A percentile compares a stretch with the other conserved stretches of the same genome.
phyloP scores from a whole-genome alignment of 2,888 invertebrate species.

The Dicranocentrus wangi region DNA sequence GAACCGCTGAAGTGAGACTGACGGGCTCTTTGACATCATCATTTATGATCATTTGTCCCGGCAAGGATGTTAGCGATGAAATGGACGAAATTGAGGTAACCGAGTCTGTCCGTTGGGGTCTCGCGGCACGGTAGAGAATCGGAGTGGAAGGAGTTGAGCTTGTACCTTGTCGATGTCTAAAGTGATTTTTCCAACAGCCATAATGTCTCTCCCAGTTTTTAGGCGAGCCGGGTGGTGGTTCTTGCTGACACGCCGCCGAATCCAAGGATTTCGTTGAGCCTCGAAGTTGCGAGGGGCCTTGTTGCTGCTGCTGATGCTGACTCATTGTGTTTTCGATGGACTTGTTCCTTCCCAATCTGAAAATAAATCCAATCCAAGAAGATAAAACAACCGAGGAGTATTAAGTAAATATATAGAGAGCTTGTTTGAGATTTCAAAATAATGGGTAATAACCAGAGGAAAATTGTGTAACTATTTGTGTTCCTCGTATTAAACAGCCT shows the following conservation, averaged over 20 bases:
- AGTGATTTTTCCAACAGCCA: constrained; percentile 72
- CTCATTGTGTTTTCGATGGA: constrained; percentile 58
- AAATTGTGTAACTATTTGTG: no score
- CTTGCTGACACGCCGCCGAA: constrained; percentile 26
- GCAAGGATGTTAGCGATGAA: constrained; percentile 69
- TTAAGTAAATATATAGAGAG: background rate
- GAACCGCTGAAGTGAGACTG: constrained; percentile 12
- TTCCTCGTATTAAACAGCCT: no score
- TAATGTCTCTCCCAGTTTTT: constrained; percentile 71
- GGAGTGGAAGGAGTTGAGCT: constrained; percentile 71
- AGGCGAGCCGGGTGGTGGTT: constrained; percentile 56
- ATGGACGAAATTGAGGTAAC: constrained; percentile 71
- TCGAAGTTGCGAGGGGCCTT: constrained; percentile 34
- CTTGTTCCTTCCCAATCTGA: constrained; percentile 65
- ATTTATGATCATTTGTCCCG: constrained; percentile 61
- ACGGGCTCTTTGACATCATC: constrained; percentile 32
- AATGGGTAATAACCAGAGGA: no score
- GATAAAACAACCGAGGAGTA: background rate
- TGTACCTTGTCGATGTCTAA: constrained; percentile 63
- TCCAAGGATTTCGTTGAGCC: constrained; percentile 65
- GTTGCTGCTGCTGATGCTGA: background rate
- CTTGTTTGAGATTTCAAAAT: no score
- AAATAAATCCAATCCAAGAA: no score
- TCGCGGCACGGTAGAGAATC: constrained; percentile 68
- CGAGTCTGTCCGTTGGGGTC: constrained; percentile 69